Percentiles rank a stretch among this genome's conserved stretches.
phyloP scores from a whole-genome alignment of 23 tunicate genomes.

The Clavelina lepadiformis region DNA sequence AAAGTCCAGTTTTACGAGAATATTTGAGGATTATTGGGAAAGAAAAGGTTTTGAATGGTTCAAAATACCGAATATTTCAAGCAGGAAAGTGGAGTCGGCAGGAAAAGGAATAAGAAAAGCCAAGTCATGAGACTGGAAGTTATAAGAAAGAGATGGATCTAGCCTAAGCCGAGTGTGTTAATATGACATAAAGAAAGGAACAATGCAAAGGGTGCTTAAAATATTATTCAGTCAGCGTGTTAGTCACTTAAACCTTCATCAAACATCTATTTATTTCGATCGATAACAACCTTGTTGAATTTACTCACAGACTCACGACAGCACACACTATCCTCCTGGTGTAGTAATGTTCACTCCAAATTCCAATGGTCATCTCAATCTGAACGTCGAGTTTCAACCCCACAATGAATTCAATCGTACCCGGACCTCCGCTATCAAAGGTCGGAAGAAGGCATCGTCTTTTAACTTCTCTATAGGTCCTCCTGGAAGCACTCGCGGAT shows the following conservation, averaged over 20 bases:
- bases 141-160: too few relatives aligned
- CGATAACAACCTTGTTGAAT: not conserved
- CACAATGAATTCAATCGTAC: conserved; percentile 4
- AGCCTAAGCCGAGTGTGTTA: too few relatives aligned
- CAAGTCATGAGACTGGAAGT: too few relatives aligned
- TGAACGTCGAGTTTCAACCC: conserved; percentile 51
- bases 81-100: too few relatives aligned
- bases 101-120: too few relatives aligned
- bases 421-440: conserved; percentile 8
- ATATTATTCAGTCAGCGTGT: not conserved
- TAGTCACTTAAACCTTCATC: conserved; percentile 2
- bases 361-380: conserved; percentile 32
- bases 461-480: conserved; percentile 49
- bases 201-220: not conserved
- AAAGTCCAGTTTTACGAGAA: too few relatives aligned
- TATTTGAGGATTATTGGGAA: too few relatives aligned
- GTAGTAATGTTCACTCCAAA: conserved; percentile 34
- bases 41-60: too few relatives aligned
- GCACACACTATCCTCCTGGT: conserved; percentile 4
- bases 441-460: conserved; percentile 6
- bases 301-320: conserved; percentile 37
- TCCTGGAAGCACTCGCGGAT: conserved; percentile 9
- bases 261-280: not conserved
- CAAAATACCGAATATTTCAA: too few relatives aligned
- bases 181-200: too few relatives aligned